These are phyloP conservation scores for Catostomus latipinnis DNA, from an alignment of 2,797 vertebrate species.

Conservation along the genomic window DNA sequence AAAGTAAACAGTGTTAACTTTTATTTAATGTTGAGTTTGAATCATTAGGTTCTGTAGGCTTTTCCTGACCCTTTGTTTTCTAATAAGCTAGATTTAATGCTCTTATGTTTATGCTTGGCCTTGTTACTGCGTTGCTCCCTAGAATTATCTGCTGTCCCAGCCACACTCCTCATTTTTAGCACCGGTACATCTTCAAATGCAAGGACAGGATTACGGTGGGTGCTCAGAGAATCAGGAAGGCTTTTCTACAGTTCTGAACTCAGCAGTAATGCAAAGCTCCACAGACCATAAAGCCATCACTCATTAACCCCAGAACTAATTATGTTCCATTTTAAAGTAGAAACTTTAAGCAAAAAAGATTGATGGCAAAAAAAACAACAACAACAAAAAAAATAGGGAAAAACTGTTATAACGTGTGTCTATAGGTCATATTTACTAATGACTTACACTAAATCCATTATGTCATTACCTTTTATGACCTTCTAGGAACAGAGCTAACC, in stretches of 20 bases:
- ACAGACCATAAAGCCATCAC: not conserved
- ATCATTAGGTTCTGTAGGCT: no score
- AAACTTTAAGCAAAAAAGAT: not conserved
- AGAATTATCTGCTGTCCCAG: slow-evolving; percentile 1
- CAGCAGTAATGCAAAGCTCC: not conserved
- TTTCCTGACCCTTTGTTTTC: no score
- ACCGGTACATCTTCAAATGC: not conserved
- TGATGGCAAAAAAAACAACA: not conserved
- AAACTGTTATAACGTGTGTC: not conserved
- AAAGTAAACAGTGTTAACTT: no score
- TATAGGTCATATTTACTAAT: not conserved
- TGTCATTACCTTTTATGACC: not conserved
- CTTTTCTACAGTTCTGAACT: slow-evolving; percentile 25
- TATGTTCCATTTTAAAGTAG: not conserved
- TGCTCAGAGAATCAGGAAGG: not conserved
- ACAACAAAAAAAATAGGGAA: not conserved
- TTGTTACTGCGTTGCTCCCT: not conserved
- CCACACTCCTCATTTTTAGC: no score
- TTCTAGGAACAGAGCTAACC: not conserved
- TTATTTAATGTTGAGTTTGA: no score
- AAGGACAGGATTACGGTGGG: slow-evolving; percentile 11
- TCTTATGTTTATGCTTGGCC: no score
- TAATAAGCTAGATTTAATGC: no score
- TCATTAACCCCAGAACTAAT: slow-evolving; percentile 11
- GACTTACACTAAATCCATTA: slow-evolving; percentile 7